Conservation (phyloP, 2,113 vertebrate species). For the Hemicordylus capensis region DNA sequence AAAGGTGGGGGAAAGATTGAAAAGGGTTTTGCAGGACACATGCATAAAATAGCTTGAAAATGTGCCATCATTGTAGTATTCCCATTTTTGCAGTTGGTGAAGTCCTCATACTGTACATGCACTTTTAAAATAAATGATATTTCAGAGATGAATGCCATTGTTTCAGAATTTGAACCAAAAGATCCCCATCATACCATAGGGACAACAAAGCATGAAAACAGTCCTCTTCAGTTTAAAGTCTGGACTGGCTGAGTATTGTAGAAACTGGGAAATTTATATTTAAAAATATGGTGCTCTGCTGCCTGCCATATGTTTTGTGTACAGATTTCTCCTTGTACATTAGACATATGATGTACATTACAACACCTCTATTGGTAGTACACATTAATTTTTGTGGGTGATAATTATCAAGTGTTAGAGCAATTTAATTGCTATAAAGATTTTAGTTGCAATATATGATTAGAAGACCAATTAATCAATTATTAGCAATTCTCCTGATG, state of each 20-base stretch:
- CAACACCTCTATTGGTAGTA: neutral
- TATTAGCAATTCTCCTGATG: constrained; percentile 3
- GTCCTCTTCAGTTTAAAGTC: too few species aligned
- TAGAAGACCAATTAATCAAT: constrained; percentile 3
- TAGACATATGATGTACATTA: neutral
- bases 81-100: neutral
- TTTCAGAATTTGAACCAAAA: neutral
- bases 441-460: neutral
- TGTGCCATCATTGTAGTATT: neutral
- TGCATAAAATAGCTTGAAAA: neutral
- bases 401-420: constrained; percentile 19
- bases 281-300: too few species aligned
- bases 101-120: neutral
- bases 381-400: neutral
- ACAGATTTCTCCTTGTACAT: neutral
- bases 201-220: too few species aligned
- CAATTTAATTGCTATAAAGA: constrained; percentile 1
- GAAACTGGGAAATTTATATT: too few species aligned
- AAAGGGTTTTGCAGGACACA: neutral
- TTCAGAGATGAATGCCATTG: neutral
- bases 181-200: too few species aligned
- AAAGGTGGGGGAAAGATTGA: neutral
- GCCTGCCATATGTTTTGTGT: too few species aligned
- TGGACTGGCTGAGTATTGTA: too few species aligned
- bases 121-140: neutral